Percentiles rank a stretch among this genome's conserved stretches.
Conservation (phyloP, 2,113 vertebrate species). For the Copsychus sechellarum region DNA sequence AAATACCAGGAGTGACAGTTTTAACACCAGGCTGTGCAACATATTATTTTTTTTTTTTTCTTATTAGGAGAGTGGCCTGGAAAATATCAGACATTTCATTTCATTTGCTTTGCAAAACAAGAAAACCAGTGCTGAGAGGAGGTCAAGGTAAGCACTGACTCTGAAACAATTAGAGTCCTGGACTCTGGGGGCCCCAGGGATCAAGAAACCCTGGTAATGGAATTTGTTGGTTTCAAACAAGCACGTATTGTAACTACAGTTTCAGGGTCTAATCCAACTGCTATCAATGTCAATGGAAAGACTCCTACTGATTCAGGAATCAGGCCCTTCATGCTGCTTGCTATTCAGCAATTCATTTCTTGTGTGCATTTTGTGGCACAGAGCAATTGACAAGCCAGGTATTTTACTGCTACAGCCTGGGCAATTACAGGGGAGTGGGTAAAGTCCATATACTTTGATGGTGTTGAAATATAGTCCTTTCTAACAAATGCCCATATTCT, state of each 20-base stretch:
- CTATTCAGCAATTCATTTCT: constrained; percentile 5
- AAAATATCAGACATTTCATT: constrained; percentile 30
- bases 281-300: constrained; percentile 11
- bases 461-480: constrained; percentile 42
- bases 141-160: neutral
- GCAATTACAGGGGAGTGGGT: constrained; percentile 14
- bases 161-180: neutral
- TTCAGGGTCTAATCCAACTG: constrained; percentile 27
- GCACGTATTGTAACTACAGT: constrained; percentile 3
- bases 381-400: neutral
- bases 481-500: constrained; percentile 50
- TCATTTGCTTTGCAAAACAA: neutral
- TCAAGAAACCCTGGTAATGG: constrained; percentile 21
- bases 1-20: constrained; percentile 2
- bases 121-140: neutral
- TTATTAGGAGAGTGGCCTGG: constrained; percentile 22
- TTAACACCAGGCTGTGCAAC: neutral
- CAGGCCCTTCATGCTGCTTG: neutral
- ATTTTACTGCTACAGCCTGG: constrained; percentile 20
- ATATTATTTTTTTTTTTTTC: neutral
- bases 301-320: neutral
- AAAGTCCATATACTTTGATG: neutral
- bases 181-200: neutral
- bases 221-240: constrained; percentile 47
- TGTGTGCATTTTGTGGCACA: neutral